phyloP scores from a whole-genome alignment of 2,113 vertebrate species.

The Thinocorus orbignyianus region DNA sequence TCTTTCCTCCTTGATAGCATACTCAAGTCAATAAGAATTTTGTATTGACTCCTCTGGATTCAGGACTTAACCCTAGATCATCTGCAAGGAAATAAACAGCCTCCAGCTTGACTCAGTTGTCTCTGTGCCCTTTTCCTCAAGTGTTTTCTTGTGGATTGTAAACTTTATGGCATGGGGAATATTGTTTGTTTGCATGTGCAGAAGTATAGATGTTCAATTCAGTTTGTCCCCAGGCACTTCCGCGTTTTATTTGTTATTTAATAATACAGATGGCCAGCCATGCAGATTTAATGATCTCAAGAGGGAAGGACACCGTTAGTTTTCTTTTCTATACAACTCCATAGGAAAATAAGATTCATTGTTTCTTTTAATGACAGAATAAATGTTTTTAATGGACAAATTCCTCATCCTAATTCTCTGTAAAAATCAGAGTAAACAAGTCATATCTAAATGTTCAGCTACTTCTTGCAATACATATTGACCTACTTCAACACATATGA shows the following conservation, averaged over 20 bases:
- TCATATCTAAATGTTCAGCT: not conserved
- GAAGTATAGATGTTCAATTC: not conserved
- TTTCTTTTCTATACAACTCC: not conserved
- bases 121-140: not conserved
- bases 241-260: not conserved
- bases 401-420: not conserved
- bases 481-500: not conserved
- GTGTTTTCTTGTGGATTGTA: not conserved
- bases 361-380: not conserved
- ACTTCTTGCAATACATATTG: not conserved
- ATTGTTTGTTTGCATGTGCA: not conserved
- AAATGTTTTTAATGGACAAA: not conserved
- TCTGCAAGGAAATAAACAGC: not conserved
- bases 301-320: not conserved
- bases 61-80: not conserved
- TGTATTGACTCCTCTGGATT: not conserved
- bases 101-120: not conserved
- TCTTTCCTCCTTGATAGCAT: not conserved
- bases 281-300: not conserved
- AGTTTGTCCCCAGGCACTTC: not conserved
- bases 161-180: not conserved
- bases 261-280: not conserved
- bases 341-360: not conserved
- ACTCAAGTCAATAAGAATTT: not conserved
- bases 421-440: not conserved